Evolutionary conservation across 2,888 invertebrate genomes (phyloP).

Genomic region (Zygaena filipendulae): DNA sequence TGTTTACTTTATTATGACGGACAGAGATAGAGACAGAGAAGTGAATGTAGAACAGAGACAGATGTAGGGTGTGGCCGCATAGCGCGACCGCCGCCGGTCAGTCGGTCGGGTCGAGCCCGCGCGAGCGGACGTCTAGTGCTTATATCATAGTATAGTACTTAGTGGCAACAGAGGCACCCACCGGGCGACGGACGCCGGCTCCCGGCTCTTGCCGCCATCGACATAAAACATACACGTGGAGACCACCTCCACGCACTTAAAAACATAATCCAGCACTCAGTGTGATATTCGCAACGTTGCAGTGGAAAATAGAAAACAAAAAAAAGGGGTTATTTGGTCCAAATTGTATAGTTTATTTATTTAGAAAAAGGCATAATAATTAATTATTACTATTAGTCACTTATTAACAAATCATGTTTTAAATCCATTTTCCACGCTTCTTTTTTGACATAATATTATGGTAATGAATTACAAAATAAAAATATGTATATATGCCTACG

Average conservation of each 20-base stretch:
- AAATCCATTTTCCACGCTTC: slow-evolving; percentile 44
- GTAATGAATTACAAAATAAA: slow-evolving; percentile 3
- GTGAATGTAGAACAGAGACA: too few species aligned
- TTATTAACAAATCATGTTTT: too few species aligned
- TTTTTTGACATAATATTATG: slow-evolving; percentile 8
- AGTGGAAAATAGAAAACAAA: slow-evolving; percentile 57
- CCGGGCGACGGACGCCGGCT: slow-evolving; percentile 21
- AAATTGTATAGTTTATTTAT: slow-evolving; percentile 36
- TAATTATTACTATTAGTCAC: too few species aligned
- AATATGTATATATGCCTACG: slow-evolving; percentile 3
- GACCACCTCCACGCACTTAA: slow-evolving; percentile 29
- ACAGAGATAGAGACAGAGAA: slow-evolving; percentile 4
- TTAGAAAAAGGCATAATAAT: slow-evolving; percentile 23
- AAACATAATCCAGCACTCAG: slow-evolving; percentile 21
- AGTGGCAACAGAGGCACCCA: slow-evolving; percentile 24
- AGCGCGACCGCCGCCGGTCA: neutral
- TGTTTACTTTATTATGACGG: slow-evolving; percentile 6
- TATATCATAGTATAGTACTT: slow-evolving; percentile 18
- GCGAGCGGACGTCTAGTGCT: slow-evolving; percentile 20
- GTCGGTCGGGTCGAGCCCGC: neutral
- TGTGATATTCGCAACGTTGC: slow-evolving; percentile 7
- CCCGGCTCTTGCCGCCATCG: slow-evolving; percentile 20
- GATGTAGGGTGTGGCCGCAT: neutral
- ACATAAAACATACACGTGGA: too few species aligned
- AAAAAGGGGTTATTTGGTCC: slow-evolving; percentile 32